phyloP scores from a whole-genome alignment of 2,888 invertebrate species.

The Temnothorax ravouxi region DNA sequence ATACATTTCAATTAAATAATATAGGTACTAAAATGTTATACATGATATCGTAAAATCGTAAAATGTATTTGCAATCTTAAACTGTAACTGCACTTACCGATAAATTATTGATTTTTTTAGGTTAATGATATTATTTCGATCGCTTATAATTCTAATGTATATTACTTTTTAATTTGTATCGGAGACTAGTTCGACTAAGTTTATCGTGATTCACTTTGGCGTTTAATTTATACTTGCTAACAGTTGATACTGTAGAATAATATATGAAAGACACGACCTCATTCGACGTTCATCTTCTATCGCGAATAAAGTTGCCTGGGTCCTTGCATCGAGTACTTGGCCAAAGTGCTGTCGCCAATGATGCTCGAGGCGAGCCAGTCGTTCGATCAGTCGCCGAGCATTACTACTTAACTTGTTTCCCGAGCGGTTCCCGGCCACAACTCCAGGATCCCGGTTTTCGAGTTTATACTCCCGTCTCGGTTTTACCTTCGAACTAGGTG shows the following conservation, averaged over 20 bases:
- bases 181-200: neutral
- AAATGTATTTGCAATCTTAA: neutral
- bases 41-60: neutral
- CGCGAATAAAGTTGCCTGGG: slow-evolving; percentile 13
- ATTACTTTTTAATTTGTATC: neutral
- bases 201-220: neutral
- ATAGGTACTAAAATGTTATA: neutral
- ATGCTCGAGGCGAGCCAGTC: slow-evolving; percentile 45
- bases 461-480: slow-evolving; percentile 37
- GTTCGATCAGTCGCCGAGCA: slow-evolving; percentile 52
- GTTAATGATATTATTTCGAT: neutral
- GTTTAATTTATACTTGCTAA: neutral
- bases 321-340: slow-evolving; percentile 33
- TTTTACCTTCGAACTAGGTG: slow-evolving; percentile 43
- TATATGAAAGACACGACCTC: slow-evolving; percentile 35
- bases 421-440: slow-evolving; percentile 23
- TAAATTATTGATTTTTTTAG: slow-evolving; percentile 7
- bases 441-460: slow-evolving; percentile 3
- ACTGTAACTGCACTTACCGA: neutral
- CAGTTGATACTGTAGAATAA: slow-evolving; percentile 13
- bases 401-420: slow-evolving; percentile 57
- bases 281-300: slow-evolving; percentile 15
- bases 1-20: neutral
- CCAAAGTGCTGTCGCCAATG: slow-evolving; percentile 38
- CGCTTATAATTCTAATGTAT: neutral